phyloP scores from a whole-genome alignment of 2,888 invertebrate species.

The Cerceris ruficornis region DNA sequence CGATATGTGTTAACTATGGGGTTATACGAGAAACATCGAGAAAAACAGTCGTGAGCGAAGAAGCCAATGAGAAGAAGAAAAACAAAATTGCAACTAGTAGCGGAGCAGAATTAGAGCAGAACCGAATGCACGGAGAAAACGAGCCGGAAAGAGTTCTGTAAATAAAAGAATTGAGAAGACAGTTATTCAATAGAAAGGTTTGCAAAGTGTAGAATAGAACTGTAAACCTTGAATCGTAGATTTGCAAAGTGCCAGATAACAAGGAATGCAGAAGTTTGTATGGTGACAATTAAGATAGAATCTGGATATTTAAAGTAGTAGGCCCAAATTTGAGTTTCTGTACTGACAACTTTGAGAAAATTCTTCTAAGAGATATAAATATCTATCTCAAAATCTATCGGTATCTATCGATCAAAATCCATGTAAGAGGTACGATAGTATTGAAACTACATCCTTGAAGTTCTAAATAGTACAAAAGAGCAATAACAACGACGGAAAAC shows the following conservation, averaged over 20 bases:
- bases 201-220: not conserved
- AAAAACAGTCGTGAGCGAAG: not conserved
- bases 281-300: no score
- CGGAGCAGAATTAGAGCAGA: constrained; percentile 23
- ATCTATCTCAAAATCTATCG: no score
- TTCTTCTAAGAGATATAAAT: no score
- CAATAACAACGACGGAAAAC: no score
- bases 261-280: no score
- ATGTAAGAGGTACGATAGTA: no score
- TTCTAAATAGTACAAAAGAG: no score
- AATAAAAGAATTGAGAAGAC: constrained; percentile 6
- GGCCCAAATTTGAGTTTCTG: no score
- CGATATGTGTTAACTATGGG: not conserved
- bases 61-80: not conserved
- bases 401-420: no score
- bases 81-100: not conserved
- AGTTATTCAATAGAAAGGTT: constrained; percentile 4
- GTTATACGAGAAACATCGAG: not conserved
- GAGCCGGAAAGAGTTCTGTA: constrained; percentile 3
- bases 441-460: no score
- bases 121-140: constrained; percentile 10
- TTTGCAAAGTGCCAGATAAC: not conserved
- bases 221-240: not conserved
- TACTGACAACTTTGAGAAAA: no score
- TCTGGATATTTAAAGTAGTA: no score